Base-by-base conservation (phyloP, 1,140 invertebrate genomes). In the Drosophila albomicans region DNA sequence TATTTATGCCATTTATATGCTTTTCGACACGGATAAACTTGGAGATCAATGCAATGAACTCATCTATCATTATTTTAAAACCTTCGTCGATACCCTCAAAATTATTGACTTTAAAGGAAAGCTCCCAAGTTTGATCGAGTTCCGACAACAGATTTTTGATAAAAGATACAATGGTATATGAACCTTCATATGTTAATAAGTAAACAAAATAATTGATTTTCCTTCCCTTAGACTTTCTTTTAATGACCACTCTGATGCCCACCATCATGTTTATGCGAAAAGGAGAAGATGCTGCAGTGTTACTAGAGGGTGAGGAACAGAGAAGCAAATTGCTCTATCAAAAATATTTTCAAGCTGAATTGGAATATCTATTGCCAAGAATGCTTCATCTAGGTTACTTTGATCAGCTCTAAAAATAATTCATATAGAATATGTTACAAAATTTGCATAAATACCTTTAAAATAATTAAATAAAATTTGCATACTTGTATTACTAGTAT, bases 21-120 rank as follows among this genome's bases (percentile, higher is more conserved):
- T 75, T 1, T 73, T 81, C 5, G 61, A 52, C 46, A 8, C 20
- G 3, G 59, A 72, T 25, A 46, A 66, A 51, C 71, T 68, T 3
- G 11, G 28, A 1, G 61, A 76, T 8, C 49, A 66, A 43, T 43
- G 52, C 5, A 38, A 78, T 32, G 68, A 81, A 58, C 64, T 78
- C 1, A 54, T 81, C 15, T 45, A 62, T 15, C 49, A 72, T n/a
- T 79, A 81, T 13, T 75, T 78, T 5, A 15, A 35, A 3, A 59
- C 45, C 28, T 75, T 78, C 2, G 8, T 45, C 11, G 46, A 71
- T 5, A 71, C 67, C n/a, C 57, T 80, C 0, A 28, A 64, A 38
- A 67, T 63, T 7, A 70, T 78, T 13, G 59, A 46, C 1, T 77
- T 28, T 16, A 43, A 69, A 1, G 70, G 63, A 11, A 28, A 13